Percentiles rank a stretch among this genome's conserved stretches.
These are phyloP conservation scores for Miltochrista miniata DNA, from an alignment of 2,888 invertebrate genomes.

Conservation along the genomic window DNA sequence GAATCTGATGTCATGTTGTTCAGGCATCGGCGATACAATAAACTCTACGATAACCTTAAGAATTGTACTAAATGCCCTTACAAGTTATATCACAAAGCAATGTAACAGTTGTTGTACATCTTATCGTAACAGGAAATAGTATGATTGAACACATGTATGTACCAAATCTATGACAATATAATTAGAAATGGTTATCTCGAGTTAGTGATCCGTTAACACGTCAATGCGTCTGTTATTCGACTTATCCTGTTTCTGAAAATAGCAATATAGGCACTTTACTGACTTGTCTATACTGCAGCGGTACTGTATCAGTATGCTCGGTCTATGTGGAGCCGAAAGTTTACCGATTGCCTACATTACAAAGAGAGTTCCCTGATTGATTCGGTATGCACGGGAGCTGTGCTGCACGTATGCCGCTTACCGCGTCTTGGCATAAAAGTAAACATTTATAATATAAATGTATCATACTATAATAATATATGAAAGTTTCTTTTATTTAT, in stretches of 20 bases:
- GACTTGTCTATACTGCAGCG: too few relatives aligned
- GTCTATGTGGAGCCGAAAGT: too few relatives aligned
- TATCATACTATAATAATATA: too few relatives aligned
- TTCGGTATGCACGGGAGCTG: too few relatives aligned
- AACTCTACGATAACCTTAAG: neutral
- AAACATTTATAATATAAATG: too few relatives aligned
- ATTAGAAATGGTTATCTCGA: slow-evolving; percentile 37
- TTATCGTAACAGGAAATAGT: slow-evolving; percentile 26
- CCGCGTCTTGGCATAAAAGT: too few relatives aligned
- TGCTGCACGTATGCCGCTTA: too few relatives aligned
- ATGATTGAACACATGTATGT: slow-evolving; percentile 19
- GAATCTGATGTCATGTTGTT: neutral
- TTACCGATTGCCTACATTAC: too few relatives aligned
- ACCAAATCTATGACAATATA: slow-evolving; percentile 24
- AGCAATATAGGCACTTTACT: too few relatives aligned
- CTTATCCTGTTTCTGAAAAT: slow-evolving; percentile 35
- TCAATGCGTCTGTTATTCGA: slow-evolving; percentile 25
- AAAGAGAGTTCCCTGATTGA: too few relatives aligned
- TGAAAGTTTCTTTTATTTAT: too few relatives aligned
- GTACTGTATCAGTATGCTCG: too few relatives aligned
- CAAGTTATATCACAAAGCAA: neutral
- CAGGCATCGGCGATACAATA: neutral
- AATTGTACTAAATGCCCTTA: neutral
- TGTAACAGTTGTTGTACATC: neutral
- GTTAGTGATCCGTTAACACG: slow-evolving; percentile 38